These are phyloP conservation scores for Sylvia atricapilla DNA, from an alignment of 2,113 vertebrate genomes.

Conservation along the genomic window DNA sequence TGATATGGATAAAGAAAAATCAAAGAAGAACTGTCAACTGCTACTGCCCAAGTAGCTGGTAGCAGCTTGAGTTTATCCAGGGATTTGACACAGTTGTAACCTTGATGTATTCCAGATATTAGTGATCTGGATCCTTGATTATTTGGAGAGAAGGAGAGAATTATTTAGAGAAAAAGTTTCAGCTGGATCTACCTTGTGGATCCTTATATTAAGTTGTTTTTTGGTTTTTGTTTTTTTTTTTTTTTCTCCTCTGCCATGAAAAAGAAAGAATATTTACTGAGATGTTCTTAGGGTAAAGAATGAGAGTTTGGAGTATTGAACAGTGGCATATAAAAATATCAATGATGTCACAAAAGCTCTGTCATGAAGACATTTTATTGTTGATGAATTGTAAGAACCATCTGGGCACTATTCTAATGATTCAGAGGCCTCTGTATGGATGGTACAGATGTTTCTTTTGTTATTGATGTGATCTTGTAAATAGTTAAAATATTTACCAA, in stretches of 20 bases:
- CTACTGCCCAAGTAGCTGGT: not conserved
- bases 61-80: not conserved
- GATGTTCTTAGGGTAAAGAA: not conserved
- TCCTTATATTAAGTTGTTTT: not conserved
- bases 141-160: not conserved
- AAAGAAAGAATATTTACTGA: not conserved
- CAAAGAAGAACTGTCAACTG: not conserved
- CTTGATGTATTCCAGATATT: conserved; percentile 29
- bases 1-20: not conserved
- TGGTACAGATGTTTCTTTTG: conserved; percentile 97
- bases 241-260: not conserved
- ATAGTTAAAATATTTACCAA: conserved; percentile 99
- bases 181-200: not conserved
- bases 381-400: conserved; percentile 84
- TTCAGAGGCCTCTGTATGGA: conserved; percentile 71
- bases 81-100: conserved; percentile 8
- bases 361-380: conserved; percentile 66
- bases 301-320: conserved; percentile 13
- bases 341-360: conserved; percentile 56
- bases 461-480: conserved; percentile 92
- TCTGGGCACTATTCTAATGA: conserved; percentile 86
- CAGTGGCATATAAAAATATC: conserved; percentile 60
- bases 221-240: not conserved
- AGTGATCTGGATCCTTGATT: conserved; percentile 24
- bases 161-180: not conserved